A percentile compares a stretch with the other conserved stretches of the same genome.
These are phyloP conservation scores for Empidonax traillii DNA, from an alignment of 2,113 vertebrate genomes.

Conservation along the genomic window DNA sequence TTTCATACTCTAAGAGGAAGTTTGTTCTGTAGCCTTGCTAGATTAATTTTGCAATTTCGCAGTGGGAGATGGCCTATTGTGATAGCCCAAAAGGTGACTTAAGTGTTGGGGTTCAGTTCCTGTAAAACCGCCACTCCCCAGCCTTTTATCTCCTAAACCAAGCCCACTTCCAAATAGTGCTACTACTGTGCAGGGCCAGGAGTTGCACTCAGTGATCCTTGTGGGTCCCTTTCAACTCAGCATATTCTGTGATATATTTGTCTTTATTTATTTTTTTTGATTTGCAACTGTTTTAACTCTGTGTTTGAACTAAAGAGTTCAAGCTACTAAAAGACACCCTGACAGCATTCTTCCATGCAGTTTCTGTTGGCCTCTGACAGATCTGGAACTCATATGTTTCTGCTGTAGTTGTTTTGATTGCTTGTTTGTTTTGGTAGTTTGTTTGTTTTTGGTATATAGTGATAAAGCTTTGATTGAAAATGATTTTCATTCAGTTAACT, in stretches of 20 bases:
- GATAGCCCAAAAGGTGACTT: background rate
- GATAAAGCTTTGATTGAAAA: background rate
- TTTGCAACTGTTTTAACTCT: background rate
- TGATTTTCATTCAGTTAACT: background rate
- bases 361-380: background rate
- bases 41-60: background rate
- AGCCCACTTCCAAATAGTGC: background rate
- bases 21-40: background rate
- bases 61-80: background rate
- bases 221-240: background rate
- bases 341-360: background rate
- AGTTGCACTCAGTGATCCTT: background rate
- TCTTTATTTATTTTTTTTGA: background rate
- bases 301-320: background rate
- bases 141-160: background rate
- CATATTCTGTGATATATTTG: background rate
- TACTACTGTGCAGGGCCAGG: background rate
- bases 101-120: background rate
- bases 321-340: background rate
- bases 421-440: background rate
- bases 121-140: fast-evolving
- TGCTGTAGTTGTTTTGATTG: background rate
- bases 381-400: background rate
- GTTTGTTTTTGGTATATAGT: background rate
- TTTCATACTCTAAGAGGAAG: background rate